Evolutionary conservation across 2,888 invertebrate genomes (phyloP).

Genomic region (Drosophila colorata): DNA sequence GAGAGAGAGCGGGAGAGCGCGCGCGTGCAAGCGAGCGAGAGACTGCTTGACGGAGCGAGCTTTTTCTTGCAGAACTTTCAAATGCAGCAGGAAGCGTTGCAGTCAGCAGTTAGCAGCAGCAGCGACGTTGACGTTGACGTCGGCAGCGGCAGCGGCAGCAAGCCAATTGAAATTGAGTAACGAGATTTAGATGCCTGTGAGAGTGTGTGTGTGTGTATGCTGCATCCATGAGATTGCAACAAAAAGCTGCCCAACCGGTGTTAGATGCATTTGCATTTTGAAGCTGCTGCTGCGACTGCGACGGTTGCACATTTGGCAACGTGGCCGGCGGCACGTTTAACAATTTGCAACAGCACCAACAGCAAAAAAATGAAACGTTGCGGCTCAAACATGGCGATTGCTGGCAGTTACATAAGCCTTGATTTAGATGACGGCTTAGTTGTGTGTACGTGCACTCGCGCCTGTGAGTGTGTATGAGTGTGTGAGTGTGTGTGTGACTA

Average conservation of each 20-base stretch:
- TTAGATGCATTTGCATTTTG: constrained; percentile 80
- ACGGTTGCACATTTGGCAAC: constrained; percentile 64
- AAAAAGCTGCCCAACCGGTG: constrained; percentile 79
- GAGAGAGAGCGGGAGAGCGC: constrained; percentile 14
- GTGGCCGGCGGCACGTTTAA: constrained; percentile 68
- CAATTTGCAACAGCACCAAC: constrained; percentile 62
- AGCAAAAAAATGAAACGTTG: constrained; percentile 41
- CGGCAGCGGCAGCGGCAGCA: constrained; percentile 44
- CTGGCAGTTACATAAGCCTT: constrained; percentile 78
- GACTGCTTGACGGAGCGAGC: constrained; percentile 50
- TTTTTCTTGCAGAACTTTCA: constrained; percentile 67
- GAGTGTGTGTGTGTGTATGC: constrained; percentile 34
- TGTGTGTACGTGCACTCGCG: constrained; percentile 21
- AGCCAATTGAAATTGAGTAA: constrained; percentile 81
- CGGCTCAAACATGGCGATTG: constrained; percentile 64
- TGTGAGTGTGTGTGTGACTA: constrained; percentile 33
- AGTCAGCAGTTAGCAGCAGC: constrained; percentile 27
- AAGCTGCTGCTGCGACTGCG: constrained; percentile 41
- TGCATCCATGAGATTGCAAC: constrained; percentile 62
- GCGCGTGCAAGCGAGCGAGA: constrained; percentile 17
- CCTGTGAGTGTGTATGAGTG: constrained; percentile 9
- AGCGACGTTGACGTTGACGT: constrained; percentile 14
- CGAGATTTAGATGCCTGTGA: constrained; percentile 59
- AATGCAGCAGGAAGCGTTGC: constrained; percentile 66
- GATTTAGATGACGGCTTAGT: constrained; percentile 76